Percentiles rank a stretch among this genome's conserved stretches.
phyloP scores from a whole-genome alignment of 2,888 invertebrate species.

The Chymomyza procnemis region DNA sequence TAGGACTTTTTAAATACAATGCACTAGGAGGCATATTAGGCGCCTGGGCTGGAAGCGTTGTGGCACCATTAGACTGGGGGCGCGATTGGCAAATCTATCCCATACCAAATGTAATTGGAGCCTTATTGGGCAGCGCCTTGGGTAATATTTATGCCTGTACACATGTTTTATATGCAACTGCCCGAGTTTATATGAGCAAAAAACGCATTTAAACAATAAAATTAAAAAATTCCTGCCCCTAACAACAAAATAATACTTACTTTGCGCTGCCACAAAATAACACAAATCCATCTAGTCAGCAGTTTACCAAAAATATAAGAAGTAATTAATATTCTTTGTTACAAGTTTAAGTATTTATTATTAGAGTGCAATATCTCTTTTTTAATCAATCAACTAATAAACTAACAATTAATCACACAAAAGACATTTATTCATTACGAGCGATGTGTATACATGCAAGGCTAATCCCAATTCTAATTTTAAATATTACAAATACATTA shows the following conservation, averaged over 20 bases:
- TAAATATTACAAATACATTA: slow-evolving; percentile 21
- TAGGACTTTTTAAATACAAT: slow-evolving; percentile 77
- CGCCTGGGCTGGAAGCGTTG: slow-evolving; percentile 88
- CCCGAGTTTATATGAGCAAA: slow-evolving; percentile 74
- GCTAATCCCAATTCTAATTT: slow-evolving; percentile 17
- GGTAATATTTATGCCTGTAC: slow-evolving; percentile 79
- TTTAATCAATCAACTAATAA: slow-evolving; percentile 59
- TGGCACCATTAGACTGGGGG: slow-evolving; percentile 92
- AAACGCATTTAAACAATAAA: slow-evolving; percentile 61
- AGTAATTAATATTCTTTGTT: slow-evolving; percentile 65
- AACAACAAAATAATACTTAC: slow-evolving; percentile 49
- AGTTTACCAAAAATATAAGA: slow-evolving; percentile 53
- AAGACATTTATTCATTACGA: slow-evolving; percentile 29
- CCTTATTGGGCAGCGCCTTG: slow-evolving; percentile 81
- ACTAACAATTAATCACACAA: slow-evolving; percentile 50
- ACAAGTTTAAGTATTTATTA: slow-evolving; percentile 65
- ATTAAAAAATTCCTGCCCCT: slow-evolving; percentile 52
- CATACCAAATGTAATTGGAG: slow-evolving; percentile 83
- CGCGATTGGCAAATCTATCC: slow-evolving; percentile 89
- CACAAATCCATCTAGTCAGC: slow-evolving; percentile 59
- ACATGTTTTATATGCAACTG: slow-evolving; percentile 75
- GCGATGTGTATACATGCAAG: slow-evolving; percentile 27
- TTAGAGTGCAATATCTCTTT: slow-evolving; percentile 51
- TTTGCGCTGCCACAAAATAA: slow-evolving; percentile 57
- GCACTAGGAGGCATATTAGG: slow-evolving; percentile 81